Evolutionary conservation across 2,113 vertebrate species (phyloP).

Genomic region (Rhinolophus sinicus): DNA sequence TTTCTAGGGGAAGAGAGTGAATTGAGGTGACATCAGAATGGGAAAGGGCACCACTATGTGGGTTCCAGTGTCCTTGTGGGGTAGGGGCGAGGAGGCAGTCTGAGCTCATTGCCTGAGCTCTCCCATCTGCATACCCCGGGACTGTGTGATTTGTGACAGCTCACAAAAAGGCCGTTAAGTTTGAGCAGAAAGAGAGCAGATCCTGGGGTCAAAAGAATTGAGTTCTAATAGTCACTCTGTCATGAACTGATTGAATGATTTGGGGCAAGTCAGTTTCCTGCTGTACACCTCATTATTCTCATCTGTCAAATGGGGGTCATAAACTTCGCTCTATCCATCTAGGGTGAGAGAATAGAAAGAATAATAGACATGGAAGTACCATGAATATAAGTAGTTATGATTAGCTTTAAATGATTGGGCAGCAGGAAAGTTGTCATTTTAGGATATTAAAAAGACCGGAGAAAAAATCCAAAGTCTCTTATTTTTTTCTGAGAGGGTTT

Average conservation of each 20-base stretch:
- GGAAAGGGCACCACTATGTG: background rate
- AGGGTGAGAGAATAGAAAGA: background rate
- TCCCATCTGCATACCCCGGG: background rate
- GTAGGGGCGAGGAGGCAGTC: background rate
- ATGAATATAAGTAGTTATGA: background rate
- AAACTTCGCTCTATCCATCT: background rate
- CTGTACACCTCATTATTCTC: background rate
- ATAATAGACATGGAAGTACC: background rate
- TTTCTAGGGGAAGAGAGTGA: background rate
- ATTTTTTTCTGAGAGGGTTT: background rate
- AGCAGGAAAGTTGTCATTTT: background rate
- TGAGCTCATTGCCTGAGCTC: background rate
- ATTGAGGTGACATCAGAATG: background rate
- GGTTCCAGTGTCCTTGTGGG: background rate
- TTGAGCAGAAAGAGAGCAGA: conserved; percentile 16
- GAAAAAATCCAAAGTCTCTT: background rate
- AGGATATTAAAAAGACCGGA: background rate
- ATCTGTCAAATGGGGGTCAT: conserved; percentile 37
- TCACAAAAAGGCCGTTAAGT: background rate
- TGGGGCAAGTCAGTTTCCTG: background rate
- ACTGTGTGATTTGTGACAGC: background rate
- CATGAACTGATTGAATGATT: background rate
- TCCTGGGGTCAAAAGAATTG: background rate
- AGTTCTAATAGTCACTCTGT: background rate
- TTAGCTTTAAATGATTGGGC: background rate